Base-by-base conservation (phyloP, 2,888 invertebrate genomes). In the Archips crataeganus region DNA sequence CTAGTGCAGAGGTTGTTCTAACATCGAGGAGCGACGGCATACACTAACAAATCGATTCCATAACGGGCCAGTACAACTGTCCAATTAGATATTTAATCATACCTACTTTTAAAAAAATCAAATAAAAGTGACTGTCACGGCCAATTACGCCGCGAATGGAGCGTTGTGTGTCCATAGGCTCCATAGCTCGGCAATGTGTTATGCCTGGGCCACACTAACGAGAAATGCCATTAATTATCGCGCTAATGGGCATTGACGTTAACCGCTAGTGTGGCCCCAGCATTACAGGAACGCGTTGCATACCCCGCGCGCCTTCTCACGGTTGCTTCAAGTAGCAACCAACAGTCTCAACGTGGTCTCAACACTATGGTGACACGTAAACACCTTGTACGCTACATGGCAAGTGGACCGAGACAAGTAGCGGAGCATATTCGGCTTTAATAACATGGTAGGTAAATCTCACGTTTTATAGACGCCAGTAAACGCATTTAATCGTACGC, bases 311-410 rank as follows among this genome's bases (percentile, higher is more conserved):
- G 77, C 77, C 79, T 81, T 82, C 82, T 80, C 80, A 78, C 78
- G 79, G 77, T 76, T 77, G 75, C 34, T 66, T 74, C 69, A 60
- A 36, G 60, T 57, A 23, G 8, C 34, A 13, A 74, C 71, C 57
- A 72, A 70, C 74, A 67, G 34, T n/a, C 42, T 32, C 65, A 79
- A 81, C 78, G 67, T 73, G 64, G 34, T n/a, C 42, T 32, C 65
- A 79, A 81, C 78, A 84, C 82, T 85, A 87, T 82, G 87, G 87
- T 87, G 90, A 88, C 90, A 89, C 88, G 87, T 90, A 87, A 87
- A 88, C 87, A 76, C 84, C 85, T 81, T 84, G 87, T 87, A 90
- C 90, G 87, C 91, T 86, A 88, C 87, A 90, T 88, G 82, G 77
- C 85, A 93, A 91, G 85, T 90, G 81, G 90, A 85, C 83, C 91